Evolutionary conservation across 2,888 invertebrate species (phyloP), one percentile per base, ranked within the genome.

Genomic region (Nasonovia ribisnigri): DNA sequence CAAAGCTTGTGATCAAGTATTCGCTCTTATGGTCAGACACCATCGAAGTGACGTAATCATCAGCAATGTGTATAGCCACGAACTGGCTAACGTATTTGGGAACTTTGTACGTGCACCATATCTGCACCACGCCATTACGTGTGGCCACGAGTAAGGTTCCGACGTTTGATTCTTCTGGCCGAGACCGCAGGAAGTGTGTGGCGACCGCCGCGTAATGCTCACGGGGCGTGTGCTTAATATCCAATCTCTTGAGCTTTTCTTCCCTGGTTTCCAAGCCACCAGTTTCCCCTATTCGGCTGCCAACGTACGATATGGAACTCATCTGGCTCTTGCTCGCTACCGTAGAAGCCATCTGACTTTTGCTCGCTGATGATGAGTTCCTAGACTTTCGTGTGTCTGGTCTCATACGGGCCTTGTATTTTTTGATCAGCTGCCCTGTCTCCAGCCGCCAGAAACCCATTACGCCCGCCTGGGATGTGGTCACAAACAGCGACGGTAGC

Each of bases 391-490:
- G 57, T 24, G 24, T 36, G 67, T 67, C 88, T 36, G 57, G 57
- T 6, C n/a, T 92, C 86, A 92, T 86, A 96, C 94, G 96, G 95
- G 97, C 97, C 94, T 95, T 95, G 95, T 95, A 96, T 94, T 95
- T 95, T 94, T 95, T 96, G 95, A 97, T 97, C 0, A 97, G 97
- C 95, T 98, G 97, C 0, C 98, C 98, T 0, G 98, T 98, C 96
- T 98, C 98, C 93, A 98, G 96, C 95, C 97, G 97, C 98, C 98
- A 98, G 95, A 98, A 96, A 48, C 98, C 96, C 90, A 98, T 96
- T 95, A 98, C 98, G 0, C 98, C 98, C 95, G 97, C 97, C 95
- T 97, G 97, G 26, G 97, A 97, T 94, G 97, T 96, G 3, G 98
- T 98, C 84, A 97, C 98, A 54, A 98, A 96, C 42, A 97, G 96